These are phyloP conservation scores for Tiliacea aurago DNA, from an alignment of 2,888 invertebrate genomes.

Conservation along the genomic window DNA sequence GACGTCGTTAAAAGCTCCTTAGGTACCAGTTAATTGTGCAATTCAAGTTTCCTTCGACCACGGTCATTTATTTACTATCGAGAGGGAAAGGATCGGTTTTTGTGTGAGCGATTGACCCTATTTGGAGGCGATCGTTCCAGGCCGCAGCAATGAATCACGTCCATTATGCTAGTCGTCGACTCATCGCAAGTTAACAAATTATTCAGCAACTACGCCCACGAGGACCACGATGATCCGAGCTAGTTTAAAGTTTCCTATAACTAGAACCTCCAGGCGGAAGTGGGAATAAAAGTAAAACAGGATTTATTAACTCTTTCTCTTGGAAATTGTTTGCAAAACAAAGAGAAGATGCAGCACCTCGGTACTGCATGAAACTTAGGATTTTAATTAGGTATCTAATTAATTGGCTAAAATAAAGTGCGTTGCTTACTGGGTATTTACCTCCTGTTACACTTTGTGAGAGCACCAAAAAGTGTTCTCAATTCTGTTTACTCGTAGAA, in stretches of 20 bases:
- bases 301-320: constrained; percentile 4
- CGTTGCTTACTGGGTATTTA: neutral
- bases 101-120: constrained; percentile 69
- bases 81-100: constrained; percentile 37
- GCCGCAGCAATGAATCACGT: constrained; percentile 69
- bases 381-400: neutral
- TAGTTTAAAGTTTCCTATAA: constrained; percentile 22
- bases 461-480: no score
- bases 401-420: neutral
- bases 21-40: constrained; percentile 31
- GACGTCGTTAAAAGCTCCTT: constrained; percentile 28
- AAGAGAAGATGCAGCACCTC: neutral
- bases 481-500: no score
- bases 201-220: constrained; percentile 58
- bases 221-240: constrained; percentile 21
- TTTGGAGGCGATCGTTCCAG: constrained; percentile 61
- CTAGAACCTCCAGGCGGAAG: neutral
- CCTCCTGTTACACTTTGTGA: no score
- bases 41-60: constrained; percentile 44
- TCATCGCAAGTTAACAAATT: constrained; percentile 68
- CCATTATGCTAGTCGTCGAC: constrained; percentile 62
- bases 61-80: constrained; percentile 34
- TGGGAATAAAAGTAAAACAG: constrained; percentile 5
- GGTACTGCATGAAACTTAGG: no score
- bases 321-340: neutral